Evolutionary conservation across 2,113 vertebrate species (phyloP).

Genomic region (Sisor rabdophorus): DNA sequence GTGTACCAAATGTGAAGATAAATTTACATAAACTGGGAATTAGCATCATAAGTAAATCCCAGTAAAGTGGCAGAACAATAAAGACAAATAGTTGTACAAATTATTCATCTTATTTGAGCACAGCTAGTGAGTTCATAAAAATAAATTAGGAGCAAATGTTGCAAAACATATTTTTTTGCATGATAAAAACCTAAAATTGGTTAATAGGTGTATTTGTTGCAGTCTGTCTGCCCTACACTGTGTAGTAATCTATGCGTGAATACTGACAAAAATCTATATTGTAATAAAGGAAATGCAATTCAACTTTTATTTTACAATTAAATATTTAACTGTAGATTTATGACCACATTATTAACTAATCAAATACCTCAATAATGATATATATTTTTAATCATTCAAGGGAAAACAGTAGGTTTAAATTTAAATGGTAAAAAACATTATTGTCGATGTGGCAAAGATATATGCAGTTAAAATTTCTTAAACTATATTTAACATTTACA

Average conservation of each 20-base stretch:
- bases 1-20: no score
- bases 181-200: slow-evolving; percentile 7
- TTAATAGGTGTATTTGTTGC: slow-evolving; percentile 3
- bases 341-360: not conserved
- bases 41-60: not conserved
- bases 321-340: not conserved
- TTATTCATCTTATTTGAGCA: not conserved
- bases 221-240: not conserved
- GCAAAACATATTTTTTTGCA: slow-evolving; percentile 12
- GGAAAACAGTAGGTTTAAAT: not conserved
- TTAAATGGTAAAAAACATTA: no score
- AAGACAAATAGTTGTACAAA: not conserved
- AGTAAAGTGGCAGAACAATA: not conserved
- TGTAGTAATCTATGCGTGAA: not conserved
- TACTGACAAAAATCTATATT: not conserved
- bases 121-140: not conserved
- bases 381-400: not conserved
- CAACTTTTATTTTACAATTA: not conserved
- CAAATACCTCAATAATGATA: not conserved
- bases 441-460: no score
- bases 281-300: not conserved
- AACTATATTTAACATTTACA: not conserved
- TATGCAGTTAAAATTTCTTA: not conserved
- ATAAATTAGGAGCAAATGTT: not conserved
- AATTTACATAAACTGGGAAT: not conserved